phyloP scores from a whole-genome alignment of 2,797 vertebrate genomes.

The Paramormyrops hopkinsi region DNA sequence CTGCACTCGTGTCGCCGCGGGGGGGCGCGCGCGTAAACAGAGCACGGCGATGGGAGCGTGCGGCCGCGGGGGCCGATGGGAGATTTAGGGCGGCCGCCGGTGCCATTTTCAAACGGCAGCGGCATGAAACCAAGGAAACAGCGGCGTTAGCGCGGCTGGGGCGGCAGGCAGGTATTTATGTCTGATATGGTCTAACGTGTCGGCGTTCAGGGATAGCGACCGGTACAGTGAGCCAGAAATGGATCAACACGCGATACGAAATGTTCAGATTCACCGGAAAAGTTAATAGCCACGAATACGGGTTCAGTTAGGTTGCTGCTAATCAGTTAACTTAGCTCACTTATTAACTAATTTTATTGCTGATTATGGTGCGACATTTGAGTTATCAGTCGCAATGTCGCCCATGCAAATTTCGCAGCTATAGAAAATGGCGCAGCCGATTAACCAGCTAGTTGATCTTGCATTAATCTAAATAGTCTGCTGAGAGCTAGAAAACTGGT shows the following conservation, averaged over 20 bases:
- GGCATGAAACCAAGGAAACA: not conserved
- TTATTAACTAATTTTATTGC: not conserved
- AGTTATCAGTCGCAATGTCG: not conserved
- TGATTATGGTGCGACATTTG: not conserved
- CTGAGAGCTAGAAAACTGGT: not conserved
- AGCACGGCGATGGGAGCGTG: conserved; percentile 10
- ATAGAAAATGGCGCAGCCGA: not conserved
- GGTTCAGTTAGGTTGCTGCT: not conserved
- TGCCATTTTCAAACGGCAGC: conserved; percentile 25
- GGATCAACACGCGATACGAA: not conserved
- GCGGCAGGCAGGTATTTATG: too few relatives aligned
- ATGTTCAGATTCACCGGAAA: not conserved
- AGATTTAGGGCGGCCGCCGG: not conserved
- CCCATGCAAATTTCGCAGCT: not conserved
- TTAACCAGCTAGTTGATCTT: not conserved
- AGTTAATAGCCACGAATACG: not conserved
- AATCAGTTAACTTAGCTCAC: not conserved
- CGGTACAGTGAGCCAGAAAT: not conserved
- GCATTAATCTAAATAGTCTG: not conserved
- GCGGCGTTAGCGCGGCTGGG: not conserved
- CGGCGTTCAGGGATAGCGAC: not conserved
- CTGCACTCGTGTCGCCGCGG: not conserved
- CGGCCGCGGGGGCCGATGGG: conserved; percentile 13
- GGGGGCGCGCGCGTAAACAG: conserved; percentile 16
- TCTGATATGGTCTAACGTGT: not conserved